Evolutionary conservation across 2,797 vertebrate genomes (phyloP).

Genomic region (Cercopithecus petaurista): DNA sequence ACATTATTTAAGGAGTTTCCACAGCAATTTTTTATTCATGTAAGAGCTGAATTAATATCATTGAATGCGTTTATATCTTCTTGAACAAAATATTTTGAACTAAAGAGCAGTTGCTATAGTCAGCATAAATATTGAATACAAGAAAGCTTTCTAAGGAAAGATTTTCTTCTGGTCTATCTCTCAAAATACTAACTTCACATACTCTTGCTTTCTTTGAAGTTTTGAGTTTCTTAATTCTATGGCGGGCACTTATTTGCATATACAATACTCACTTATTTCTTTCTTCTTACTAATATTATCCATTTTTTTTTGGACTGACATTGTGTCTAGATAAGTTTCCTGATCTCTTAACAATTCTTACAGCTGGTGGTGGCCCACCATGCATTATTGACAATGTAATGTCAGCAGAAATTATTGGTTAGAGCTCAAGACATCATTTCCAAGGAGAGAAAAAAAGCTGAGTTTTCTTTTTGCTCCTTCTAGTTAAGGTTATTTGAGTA

Average conservation of each 20-base stretch:
- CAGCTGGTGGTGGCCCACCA: rapidly evolving
- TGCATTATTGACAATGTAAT: neutral
- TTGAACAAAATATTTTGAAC: neutral
- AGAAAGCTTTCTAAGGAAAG: neutral
- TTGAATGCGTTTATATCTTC: neutral
- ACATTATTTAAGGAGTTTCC: neutral
- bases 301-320: neutral
- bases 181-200: neutral
- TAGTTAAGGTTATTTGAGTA: neutral
- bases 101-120: neutral
- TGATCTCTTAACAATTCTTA: neutral
- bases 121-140: neutral
- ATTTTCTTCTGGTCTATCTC: neutral
- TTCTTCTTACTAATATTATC: neutral
- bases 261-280: neutral
- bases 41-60: neutral
- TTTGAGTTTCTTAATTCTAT: neutral
- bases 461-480: neutral
- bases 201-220: neutral
- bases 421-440: neutral
- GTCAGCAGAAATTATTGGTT: neutral
- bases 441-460: neutral
- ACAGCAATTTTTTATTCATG: neutral
- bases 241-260: neutral
- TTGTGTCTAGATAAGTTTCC: neutral